Conservation (phyloP, 1,140 invertebrate species). For the Pristionchus pacificus region DNA sequence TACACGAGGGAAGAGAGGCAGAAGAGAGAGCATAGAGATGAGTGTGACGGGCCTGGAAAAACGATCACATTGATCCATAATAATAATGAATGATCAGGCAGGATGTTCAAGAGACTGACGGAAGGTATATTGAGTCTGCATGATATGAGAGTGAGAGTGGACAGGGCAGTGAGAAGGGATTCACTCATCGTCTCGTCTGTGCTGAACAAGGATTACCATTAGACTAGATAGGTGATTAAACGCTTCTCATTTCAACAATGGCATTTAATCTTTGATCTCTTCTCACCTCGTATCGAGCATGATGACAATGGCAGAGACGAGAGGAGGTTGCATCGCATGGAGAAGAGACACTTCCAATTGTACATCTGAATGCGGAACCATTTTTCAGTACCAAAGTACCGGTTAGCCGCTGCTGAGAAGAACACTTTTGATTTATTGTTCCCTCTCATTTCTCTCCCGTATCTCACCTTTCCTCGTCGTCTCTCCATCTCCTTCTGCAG, state of each 20-base stretch:
- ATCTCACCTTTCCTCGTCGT: not conserved
- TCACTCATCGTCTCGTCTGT: constrained; percentile 26
- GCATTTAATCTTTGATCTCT: not conserved
- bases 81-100: no score
- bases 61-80: no score
- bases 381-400: not conserved
- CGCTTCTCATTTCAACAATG: not conserved
- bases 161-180: constrained; percentile 15
- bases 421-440: not conserved
- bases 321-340: not conserved
- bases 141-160: constrained; percentile 18
- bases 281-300: constrained; percentile 11
- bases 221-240: not conserved
- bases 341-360: not conserved
- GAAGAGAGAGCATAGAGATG: not conserved
- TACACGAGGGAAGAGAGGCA: not conserved
- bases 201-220: constrained; percentile 1
- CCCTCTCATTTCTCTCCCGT: not conserved
- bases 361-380: no score
- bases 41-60: not conserved
- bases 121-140: constrained; percentile 17
- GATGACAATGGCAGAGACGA: constrained; percentile 2
- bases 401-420: not conserved
- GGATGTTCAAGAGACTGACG: no score
- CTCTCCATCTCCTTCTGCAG: not conserved